These are phyloP conservation scores for Smutsia gigantea DNA, from an alignment of 2,797 vertebrate genomes.

Conservation along the genomic window DNA sequence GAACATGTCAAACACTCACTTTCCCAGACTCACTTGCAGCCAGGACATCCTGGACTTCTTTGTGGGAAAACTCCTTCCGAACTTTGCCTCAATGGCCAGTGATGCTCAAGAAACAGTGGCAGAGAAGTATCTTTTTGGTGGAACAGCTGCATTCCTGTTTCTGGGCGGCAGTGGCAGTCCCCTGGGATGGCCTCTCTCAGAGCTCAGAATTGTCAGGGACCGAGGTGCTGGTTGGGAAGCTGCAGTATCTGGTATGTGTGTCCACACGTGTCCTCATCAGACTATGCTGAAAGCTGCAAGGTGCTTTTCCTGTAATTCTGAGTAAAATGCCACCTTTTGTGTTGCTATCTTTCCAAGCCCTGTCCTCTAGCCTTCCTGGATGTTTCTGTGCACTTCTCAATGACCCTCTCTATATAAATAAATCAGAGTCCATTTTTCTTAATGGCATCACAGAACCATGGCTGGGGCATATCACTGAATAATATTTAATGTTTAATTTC, in stretches of 20 bases:
- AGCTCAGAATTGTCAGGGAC: not conserved
- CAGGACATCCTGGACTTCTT: not conserved
- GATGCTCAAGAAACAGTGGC: not conserved
- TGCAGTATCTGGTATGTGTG: not conserved
- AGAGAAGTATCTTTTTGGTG: not conserved
- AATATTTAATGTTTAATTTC: not conserved
- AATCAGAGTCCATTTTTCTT: not conserved
- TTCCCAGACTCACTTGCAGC: not conserved
- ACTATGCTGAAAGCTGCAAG: not conserved
- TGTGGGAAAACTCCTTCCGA: not conserved
- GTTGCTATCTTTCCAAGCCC: accelerated
- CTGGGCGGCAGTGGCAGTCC: not conserved
- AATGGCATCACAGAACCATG: not conserved
- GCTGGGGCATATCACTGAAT: not conserved
- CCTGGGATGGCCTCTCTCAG: not conserved
- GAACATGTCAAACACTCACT: not conserved
- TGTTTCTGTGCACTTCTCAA: not conserved
- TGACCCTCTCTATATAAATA: not conserved
- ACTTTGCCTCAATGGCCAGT: not conserved
- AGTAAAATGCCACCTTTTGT: not conserved
- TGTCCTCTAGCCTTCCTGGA: not conserved
- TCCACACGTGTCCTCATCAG: not conserved
- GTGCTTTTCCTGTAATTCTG: not conserved
- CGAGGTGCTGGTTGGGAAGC: too few species aligned
- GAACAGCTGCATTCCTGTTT: not conserved